Conservation (phyloP, 2,797 vertebrate genomes). For the Danio choprae region DNA sequence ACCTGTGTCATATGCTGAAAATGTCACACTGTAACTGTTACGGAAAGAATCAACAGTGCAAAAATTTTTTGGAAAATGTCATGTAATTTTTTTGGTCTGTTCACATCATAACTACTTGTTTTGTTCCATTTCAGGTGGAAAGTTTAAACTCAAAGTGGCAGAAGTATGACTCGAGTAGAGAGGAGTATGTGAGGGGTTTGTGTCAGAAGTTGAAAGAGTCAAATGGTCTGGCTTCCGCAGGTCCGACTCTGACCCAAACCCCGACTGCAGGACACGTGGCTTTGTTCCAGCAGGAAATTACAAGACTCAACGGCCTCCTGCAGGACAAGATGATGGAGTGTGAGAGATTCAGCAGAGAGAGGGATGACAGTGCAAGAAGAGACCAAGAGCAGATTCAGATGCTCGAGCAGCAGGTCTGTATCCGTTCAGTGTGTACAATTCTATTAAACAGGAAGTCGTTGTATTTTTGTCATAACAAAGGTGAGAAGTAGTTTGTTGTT, state of each 20-base stretch:
- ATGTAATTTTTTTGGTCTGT: conserved; percentile 1
- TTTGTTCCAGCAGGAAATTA: conserved; percentile 86
- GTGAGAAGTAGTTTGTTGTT: background rate
- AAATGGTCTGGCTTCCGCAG: conserved; percentile 39
- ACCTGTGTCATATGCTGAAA: conserved; percentile 14
- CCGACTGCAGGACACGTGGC: conserved; percentile 47
- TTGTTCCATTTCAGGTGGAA: conserved; percentile 81
- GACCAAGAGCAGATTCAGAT: conserved; percentile 84
- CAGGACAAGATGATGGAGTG: conserved; percentile 84
- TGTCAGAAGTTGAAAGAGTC: conserved; percentile 83
- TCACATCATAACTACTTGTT: background rate
- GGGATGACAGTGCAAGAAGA: conserved; percentile 68
- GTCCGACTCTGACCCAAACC: background rate
- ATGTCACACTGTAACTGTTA: conserved; percentile 14
- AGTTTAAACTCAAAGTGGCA: conserved; percentile 93
- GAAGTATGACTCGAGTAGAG: conserved; percentile 90
- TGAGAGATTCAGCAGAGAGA: conserved; percentile 70
- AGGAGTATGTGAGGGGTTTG: conserved; percentile 87
- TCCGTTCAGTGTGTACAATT: background rate
- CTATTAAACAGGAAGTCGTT: conserved; percentile 4
- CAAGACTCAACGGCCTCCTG: conserved; percentile 85
- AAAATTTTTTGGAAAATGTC: conserved; percentile 30
- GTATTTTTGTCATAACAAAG: background rate
- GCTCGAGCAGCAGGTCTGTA: conserved; percentile 91
- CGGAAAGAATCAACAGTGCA: background rate